phyloP scores from a whole-genome alignment of 1,140 invertebrate species.

The Platorchestia sp. region DNA sequence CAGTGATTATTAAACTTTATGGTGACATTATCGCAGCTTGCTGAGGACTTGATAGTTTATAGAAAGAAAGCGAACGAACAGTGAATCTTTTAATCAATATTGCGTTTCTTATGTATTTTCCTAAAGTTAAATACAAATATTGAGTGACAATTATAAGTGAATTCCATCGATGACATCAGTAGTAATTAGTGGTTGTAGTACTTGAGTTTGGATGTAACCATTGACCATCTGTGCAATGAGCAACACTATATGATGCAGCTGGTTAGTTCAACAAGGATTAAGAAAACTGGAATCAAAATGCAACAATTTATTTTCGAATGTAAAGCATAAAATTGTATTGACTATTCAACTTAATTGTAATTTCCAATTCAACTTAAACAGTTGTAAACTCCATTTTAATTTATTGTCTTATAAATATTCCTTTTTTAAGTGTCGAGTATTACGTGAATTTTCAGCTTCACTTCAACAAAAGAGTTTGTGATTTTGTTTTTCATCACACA shows the following conservation, averaged over 20 bases:
- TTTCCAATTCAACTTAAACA: background rate
- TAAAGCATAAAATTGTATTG: too few relatives aligned
- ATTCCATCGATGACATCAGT: background rate
- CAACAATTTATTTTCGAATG: too few relatives aligned
- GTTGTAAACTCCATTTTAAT: too few relatives aligned
- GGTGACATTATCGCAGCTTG: background rate
- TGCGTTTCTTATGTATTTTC: background rate
- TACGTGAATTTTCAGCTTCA: background rate
- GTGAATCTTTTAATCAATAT: background rate
- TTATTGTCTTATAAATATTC: too few relatives aligned
- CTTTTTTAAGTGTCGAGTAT: too few relatives aligned
- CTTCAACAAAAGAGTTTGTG: background rate
- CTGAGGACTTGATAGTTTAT: background rate
- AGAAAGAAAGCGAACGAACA: background rate
- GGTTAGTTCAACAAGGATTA: background rate
- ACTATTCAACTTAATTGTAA: too few relatives aligned
- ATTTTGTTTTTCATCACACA: background rate
- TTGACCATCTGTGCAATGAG: background rate
- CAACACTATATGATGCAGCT: background rate
- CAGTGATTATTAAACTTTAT: background rate
- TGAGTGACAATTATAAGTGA: background rate
- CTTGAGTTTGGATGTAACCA: background rate
- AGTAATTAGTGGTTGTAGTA: background rate
- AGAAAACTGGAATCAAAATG: background rate
- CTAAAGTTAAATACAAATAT: background rate